Evolutionary conservation across 2,113 vertebrate species (phyloP).

Genomic region (Neomonachus schauinslandi): DNA sequence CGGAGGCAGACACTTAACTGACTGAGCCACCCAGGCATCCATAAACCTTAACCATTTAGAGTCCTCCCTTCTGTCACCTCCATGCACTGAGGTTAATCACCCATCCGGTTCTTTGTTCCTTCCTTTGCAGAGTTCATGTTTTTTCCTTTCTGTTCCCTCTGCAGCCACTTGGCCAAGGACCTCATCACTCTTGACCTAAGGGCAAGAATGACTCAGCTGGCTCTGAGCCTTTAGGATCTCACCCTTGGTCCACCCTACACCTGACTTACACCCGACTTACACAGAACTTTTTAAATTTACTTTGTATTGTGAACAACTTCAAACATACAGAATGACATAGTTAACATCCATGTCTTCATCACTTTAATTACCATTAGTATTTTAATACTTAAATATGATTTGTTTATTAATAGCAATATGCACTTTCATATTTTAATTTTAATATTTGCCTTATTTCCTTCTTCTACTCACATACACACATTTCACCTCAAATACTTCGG

Average conservation of each 20-base stretch:
- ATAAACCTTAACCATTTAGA: neutral
- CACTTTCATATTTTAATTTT: neutral
- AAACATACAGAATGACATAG: neutral
- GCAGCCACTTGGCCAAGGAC: neutral
- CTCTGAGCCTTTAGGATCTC: neutral
- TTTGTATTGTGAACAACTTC: slow-evolving; percentile 9
- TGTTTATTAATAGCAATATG: neutral
- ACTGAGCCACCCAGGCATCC: neutral
- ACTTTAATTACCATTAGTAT: neutral
- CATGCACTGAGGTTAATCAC: neutral
- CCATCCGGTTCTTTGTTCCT: neutral
- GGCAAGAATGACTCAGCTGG: neutral
- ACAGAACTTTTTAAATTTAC: neutral
- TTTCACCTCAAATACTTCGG: neutral
- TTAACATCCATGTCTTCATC: neutral
- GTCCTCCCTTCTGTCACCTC: neutral
- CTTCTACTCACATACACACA: neutral
- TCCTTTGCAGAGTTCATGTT: neutral
- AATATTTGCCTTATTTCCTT: neutral
- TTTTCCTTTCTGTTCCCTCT: neutral
- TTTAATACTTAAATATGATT: neutral
- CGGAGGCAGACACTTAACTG: neutral
- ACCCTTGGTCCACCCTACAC: neutral
- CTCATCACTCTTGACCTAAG: neutral
- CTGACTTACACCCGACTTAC: neutral